Evolutionary conservation across 2,113 vertebrate genomes (phyloP).

Genomic region (Takifugu flavidus): DNA sequence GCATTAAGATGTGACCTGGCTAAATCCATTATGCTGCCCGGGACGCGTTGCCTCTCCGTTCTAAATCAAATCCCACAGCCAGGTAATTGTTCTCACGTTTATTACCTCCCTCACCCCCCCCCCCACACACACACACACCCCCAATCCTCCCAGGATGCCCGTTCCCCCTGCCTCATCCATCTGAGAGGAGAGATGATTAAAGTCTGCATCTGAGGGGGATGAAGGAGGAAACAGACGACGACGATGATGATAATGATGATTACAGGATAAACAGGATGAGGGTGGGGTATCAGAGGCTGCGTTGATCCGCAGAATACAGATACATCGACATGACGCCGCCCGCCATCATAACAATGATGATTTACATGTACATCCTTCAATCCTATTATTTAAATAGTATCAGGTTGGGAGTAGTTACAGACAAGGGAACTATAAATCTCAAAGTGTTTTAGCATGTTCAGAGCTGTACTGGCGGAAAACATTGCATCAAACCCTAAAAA

Average conservation of each 20-base stretch:
- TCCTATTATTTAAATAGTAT: too few relatives aligned
- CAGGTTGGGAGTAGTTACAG: too few relatives aligned
- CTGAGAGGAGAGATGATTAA: constrained; percentile 15
- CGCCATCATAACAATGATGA: too few relatives aligned
- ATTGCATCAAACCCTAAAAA: too few relatives aligned
- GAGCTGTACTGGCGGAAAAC: too few relatives aligned
- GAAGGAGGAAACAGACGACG: constrained; percentile 30
- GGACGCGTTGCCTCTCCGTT: constrained; percentile 44
- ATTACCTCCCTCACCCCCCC: constrained; percentile 15
- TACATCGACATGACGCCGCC: too few relatives aligned
- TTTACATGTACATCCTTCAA: too few relatives aligned
- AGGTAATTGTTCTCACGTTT: constrained; percentile 68
- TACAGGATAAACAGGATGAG: constrained; percentile 18
- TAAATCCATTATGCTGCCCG: constrained; percentile 63
- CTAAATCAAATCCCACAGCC: constrained; percentile 69
- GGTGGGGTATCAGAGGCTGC: not conserved
- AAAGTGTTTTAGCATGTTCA: too few relatives aligned
- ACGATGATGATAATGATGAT: constrained; percentile 23
- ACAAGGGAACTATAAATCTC: too few relatives aligned
- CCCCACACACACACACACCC: not conserved
- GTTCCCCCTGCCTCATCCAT: constrained; percentile 4
- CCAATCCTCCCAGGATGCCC: constrained; percentile 7
- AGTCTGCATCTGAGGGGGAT: constrained; percentile 7
- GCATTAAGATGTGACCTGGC: constrained; percentile 69
- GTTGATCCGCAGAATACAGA: too few relatives aligned